These are phyloP conservation scores for Acrocera orbiculus DNA, from an alignment of 2,888 invertebrate species.

Conservation along the genomic window DNA sequence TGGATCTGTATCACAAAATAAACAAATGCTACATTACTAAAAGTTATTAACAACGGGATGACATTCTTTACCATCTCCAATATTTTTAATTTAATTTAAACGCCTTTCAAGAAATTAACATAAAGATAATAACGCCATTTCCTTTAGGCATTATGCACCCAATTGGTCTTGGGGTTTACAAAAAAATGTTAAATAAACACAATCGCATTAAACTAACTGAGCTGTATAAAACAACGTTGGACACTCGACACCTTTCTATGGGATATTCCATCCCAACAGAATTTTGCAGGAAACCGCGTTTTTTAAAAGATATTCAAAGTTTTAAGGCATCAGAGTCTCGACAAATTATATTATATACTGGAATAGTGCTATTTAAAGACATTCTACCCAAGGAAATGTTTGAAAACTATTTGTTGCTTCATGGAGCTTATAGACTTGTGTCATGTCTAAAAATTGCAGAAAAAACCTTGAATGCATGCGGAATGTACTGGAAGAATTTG, in stretches of 20 bases:
- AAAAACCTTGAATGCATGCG: too few relatives aligned
- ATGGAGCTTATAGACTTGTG: too few relatives aligned
- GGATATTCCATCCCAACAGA: conserved; percentile 3
- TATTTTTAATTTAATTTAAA: neutral
- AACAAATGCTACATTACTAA: too few relatives aligned
- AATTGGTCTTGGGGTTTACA: conserved; percentile 8
- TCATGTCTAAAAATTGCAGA: too few relatives aligned
- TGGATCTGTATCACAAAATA: too few relatives aligned
- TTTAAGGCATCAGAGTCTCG: too few relatives aligned
- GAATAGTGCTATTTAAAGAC: too few relatives aligned
- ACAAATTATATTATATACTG: too few relatives aligned
- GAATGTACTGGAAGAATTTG: too few relatives aligned
- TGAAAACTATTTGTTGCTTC: too few relatives aligned
- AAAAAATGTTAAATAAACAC: conserved; percentile 4
- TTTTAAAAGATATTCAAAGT: neutral
- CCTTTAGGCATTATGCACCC: conserved; percentile 7
- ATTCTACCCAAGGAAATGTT: too few relatives aligned
- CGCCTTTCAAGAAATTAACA: conserved; percentile 1
- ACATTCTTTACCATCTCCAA: conserved; percentile 1
- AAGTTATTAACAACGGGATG: neutral
- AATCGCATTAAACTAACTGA: neutral
- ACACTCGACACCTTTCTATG: neutral
- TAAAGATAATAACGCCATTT: conserved; percentile 5
- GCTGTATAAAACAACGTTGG: neutral
- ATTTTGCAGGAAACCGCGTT: conserved; percentile 3